Percentiles rank a stretch among this genome's conserved stretches.
Conservation (phyloP, 2,113 vertebrate species). For the Andinoacara biseriatus region DNA sequence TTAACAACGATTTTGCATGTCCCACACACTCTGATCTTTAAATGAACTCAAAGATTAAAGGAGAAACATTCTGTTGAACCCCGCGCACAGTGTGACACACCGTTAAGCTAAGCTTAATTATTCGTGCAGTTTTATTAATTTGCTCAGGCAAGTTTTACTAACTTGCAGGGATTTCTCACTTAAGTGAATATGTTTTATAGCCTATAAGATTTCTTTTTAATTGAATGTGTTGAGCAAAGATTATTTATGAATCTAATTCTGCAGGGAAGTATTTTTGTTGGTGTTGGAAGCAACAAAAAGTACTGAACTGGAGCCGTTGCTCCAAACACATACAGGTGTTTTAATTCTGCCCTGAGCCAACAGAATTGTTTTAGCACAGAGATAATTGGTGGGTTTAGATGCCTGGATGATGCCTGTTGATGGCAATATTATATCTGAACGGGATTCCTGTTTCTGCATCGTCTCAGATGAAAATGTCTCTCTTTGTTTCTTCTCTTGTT, state of each 20-base stretch:
- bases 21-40: too few species aligned
- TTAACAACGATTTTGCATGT: neutral
- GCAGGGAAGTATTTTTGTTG: neutral
- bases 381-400: neutral
- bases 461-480: too few species aligned
- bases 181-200: neutral
- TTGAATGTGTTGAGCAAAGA: neutral
- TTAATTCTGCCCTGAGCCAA: neutral
- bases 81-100: too few species aligned
- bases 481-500: neutral
- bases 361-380: neutral
- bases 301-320: neutral
- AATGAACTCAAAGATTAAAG: neutral
- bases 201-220: too few species aligned
- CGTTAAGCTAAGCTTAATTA: too few species aligned
- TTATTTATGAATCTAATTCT: neutral
- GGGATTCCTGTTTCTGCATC: too few species aligned
- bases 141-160: too few species aligned
- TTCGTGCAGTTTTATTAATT: too few species aligned
- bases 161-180: neutral
- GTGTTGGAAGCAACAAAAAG: neutral
- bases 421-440: too few species aligned
- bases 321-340: neutral
- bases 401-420: rapidly evolving
- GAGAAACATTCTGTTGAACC: too few species aligned